phyloP scores from a whole-genome alignment of 1,140 invertebrate genomes.

The Lethocerus indicus region DNA sequence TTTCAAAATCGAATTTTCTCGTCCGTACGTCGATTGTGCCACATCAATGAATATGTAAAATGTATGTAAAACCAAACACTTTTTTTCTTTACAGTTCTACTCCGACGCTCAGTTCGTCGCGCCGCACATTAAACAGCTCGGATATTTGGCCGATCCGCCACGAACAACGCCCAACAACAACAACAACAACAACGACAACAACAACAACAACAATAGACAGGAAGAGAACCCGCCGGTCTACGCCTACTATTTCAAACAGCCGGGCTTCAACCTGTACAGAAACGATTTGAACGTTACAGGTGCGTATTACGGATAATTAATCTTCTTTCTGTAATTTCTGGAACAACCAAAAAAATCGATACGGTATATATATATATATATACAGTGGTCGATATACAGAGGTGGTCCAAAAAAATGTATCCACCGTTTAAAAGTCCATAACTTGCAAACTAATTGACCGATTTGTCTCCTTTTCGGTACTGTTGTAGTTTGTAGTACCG shows the following conservation, averaged over 20 bases:
- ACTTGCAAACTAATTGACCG: too few relatives aligned
- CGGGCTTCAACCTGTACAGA: constrained; percentile 26
- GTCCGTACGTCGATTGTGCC: neutral
- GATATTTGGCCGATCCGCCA: constrained; percentile 19
- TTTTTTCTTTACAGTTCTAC: constrained; percentile 22
- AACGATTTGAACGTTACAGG: constrained; percentile 27
- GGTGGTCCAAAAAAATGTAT: too few relatives aligned
- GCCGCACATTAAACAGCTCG: constrained; percentile 21
- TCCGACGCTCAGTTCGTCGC: constrained; percentile 23
- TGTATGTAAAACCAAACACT: neutral
- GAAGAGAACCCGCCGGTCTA: constrained; percentile 20
- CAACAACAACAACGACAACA: too few relatives aligned
- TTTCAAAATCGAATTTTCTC: neutral
- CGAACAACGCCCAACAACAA: too few relatives aligned
- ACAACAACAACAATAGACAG: neutral
- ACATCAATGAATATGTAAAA: neutral
- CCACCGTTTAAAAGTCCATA: too few relatives aligned
- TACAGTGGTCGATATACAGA: too few relatives aligned
- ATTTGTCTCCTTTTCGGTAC: too few relatives aligned
- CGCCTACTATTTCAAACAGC: constrained; percentile 28
- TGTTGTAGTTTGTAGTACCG: too few relatives aligned
- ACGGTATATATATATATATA: too few relatives aligned
- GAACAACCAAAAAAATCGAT: too few relatives aligned
- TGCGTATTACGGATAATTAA: constrained; percentile 8
- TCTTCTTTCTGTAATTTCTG: too few relatives aligned